phyloP scores from a whole-genome alignment of 2,888 invertebrate genomes.

The Frankliniella intonsa region DNA sequence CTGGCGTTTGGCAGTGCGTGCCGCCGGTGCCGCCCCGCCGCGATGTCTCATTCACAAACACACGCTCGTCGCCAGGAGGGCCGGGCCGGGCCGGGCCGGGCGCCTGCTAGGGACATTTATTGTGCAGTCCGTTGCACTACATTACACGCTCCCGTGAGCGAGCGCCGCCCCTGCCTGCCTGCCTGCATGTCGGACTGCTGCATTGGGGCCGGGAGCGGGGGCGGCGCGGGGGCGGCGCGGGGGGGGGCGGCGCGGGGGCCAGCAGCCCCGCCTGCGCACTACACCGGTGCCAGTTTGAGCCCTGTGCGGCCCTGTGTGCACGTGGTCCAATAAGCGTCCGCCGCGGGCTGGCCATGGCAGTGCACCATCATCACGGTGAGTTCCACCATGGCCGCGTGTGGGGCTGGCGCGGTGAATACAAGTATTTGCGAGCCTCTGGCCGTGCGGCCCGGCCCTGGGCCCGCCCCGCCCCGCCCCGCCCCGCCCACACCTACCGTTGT shows the following conservation, averaged over 20 bases:
- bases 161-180: background rate
- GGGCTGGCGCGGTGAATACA: no score
- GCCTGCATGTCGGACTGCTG: no score
- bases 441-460: no score
- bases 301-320: no score
- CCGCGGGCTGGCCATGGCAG: no score
- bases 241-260: background rate
- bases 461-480: no score
- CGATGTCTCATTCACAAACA: background rate
- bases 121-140: constrained; percentile 1
- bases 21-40: background rate
- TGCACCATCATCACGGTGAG: no score
- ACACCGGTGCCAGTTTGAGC: no score
- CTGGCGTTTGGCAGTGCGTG: background rate
- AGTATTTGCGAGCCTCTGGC: no score
- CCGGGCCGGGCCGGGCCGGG: background rate
- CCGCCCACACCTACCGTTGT: no score
- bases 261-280: background rate
- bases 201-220: background rate
- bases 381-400: no score
- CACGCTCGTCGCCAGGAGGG: background rate
- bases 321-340: no score
- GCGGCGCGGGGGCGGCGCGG: background rate
- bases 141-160: background rate
- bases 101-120: background rate